A percentile compares a stretch with the other conserved stretches of the same genome.
Evolutionary conservation across 2,888 invertebrate species (phyloP).

Genomic region (Prosapia bicincta): DNA sequence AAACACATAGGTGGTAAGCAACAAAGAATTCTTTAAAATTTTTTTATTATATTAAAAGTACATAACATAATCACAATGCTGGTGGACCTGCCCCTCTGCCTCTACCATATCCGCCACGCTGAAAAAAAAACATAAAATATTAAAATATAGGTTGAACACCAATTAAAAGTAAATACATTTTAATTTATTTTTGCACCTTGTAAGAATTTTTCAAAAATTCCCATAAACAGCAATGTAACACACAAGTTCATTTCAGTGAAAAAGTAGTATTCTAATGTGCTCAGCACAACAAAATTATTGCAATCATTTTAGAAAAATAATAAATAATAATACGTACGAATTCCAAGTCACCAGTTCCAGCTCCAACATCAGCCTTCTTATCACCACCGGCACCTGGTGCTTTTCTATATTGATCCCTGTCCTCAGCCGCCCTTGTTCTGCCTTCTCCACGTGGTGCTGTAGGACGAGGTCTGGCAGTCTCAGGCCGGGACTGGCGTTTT

Average conservation of each 20-base stretch:
- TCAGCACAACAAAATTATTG: neutral
- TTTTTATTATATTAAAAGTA: constrained; percentile 22
- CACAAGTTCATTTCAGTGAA: too few relatives aligned
- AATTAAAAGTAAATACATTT: too few relatives aligned
- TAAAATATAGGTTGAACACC: too few relatives aligned
- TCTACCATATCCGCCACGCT: constrained; percentile 79
- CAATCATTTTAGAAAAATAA: constrained; percentile 5
- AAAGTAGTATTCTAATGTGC: neutral
- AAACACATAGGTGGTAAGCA: too few relatives aligned
- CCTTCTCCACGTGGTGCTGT: constrained; percentile 61
- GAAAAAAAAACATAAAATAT: constrained; percentile 45
- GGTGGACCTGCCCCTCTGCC: constrained; percentile 58
- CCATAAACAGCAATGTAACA: too few relatives aligned
- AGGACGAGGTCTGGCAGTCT: constrained; percentile 76
- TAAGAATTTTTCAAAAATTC: too few relatives aligned
- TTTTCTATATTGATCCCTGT: constrained; percentile 78
- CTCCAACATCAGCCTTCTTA: constrained; percentile 96
- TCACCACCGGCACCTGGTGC: constrained; percentile 71
- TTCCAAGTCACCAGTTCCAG: constrained; percentile 89
- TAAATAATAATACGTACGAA: constrained; percentile 57
- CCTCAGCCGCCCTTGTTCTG: constrained; percentile 65
- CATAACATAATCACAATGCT: constrained; percentile 50
- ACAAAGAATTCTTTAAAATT: too few relatives aligned
- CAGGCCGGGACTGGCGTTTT: constrained; percentile 84
- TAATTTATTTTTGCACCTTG: too few relatives aligned